A percentile compares a stretch with the other conserved stretches of the same genome.
Conservation (phyloP, 37 sponge, comb jelly and placozoan species). For the Agelas oroides region DNA sequence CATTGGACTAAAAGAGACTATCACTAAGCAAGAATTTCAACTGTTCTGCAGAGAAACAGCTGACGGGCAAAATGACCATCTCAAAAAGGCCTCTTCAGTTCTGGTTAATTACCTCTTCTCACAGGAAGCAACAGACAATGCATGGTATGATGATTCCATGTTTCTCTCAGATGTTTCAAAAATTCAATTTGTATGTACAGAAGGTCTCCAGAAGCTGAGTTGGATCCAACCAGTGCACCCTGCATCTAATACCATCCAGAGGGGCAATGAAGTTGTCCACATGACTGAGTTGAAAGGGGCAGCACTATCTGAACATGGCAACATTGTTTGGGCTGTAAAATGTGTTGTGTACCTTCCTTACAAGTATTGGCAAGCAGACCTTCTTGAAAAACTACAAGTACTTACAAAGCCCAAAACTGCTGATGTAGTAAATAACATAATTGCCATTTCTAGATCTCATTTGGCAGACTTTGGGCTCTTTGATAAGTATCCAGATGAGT, state of each 20-base stretch:
- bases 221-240: slow-evolving; percentile 44
- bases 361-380: not conserved
- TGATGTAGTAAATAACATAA: slow-evolving; percentile 58
- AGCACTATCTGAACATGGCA: too few relatives aligned
- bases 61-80: not conserved
- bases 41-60: slow-evolving; percentile 12
- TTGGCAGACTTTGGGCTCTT: slow-evolving; percentile 37
- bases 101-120: slow-evolving; percentile 51
- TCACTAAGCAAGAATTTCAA: slow-evolving; percentile 34
- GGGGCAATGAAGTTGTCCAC: not conserved
- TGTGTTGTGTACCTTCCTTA: slow-evolving; percentile 28
- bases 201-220: not conserved
- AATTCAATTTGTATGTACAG: slow-evolving; percentile 42
- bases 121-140: not conserved
- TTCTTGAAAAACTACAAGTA: too few relatives aligned
- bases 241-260: not conserved
- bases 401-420: not conserved
- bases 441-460: slow-evolving; percentile 14
- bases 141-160: slow-evolving; percentile 11
- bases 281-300: too few relatives aligned
- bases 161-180: slow-evolving; percentile 23
- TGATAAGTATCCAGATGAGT: slow-evolving; percentile 18
- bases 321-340: slow-evolving; percentile 63
- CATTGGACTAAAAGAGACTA: slow-evolving; percentile 2
- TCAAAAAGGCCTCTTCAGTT: slow-evolving; percentile 15